phyloP scores from a whole-genome alignment of 1,140 invertebrate genomes.

The Colletes gigas region DNA sequence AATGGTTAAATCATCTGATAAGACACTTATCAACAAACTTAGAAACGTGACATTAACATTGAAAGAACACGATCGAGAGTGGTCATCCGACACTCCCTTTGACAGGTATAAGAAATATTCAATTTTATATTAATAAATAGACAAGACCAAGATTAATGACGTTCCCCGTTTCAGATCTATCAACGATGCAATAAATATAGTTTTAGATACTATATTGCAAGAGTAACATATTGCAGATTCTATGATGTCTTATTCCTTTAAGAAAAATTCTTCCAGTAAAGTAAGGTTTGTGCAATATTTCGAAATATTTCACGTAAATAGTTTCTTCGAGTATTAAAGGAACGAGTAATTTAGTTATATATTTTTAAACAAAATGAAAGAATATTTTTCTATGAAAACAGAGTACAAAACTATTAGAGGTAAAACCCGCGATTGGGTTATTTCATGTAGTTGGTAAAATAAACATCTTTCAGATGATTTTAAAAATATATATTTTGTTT shows the following conservation, averaged over 20 bases:
- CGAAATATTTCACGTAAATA: not conserved
- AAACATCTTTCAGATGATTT: not conserved
- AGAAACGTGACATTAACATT: conserved; percentile 7
- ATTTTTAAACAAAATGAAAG: not conserved
- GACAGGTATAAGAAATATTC: conserved; percentile 38
- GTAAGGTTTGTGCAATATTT: not conserved
- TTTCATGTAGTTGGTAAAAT: not conserved
- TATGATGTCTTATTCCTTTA: not conserved
- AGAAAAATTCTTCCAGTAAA: not conserved
- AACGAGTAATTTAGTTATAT: not conserved
- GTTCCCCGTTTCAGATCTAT: conserved; percentile 49
- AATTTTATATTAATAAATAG: not conserved
- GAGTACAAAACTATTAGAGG: conserved; percentile 6
- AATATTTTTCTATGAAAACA: not conserved
- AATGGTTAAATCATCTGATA: conserved; percentile 31
- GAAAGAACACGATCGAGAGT: conserved; percentile 25
- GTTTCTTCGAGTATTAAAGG: not conserved
- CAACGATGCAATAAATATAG: conserved; percentile 20
- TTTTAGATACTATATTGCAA: conserved; percentile 34
- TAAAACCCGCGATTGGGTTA: not conserved
- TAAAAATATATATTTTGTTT: conserved; percentile 9
- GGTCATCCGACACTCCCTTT: not conserved
- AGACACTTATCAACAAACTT: conserved; percentile 17
- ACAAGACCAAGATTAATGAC: not conserved
- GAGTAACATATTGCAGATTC: not conserved